phyloP scores from a whole-genome alignment of 2,113 vertebrate genomes.

The Oryctolagus cuniculus region mOryCun1.1 NC_091448.1:45671501-45672000 shows the following conservation, averaged over 20 bases:
- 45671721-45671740: constrained; percentile 17
- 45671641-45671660: constrained; percentile 49
- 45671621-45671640: constrained; percentile 20
- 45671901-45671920: not conserved
- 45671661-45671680: constrained; percentile 13
- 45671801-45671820: constrained; percentile 40
- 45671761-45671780: not conserved
- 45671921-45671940: not conserved
- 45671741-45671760: constrained; percentile 13
- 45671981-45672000: not conserved
- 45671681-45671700: constrained; percentile 49
- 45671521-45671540: not conserved
- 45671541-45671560: not conserved
- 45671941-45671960: constrained; percentile 15
- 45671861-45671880: not conserved
- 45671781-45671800: not conserved
- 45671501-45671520: not conserved
- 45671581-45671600: not conserved
- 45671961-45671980: not conserved
- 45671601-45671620: constrained; percentile 11
- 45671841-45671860: not conserved
- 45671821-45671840: not conserved
- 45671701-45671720: not conserved
- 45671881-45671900: no score
- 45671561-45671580: not conserved